Percentiles rank a stretch among this genome's conserved stretches.
These are phyloP conservation scores for Mactra quadrangularis DNA, from an alignment of 1,140 invertebrate genomes.

Conservation along the genomic window DNA sequence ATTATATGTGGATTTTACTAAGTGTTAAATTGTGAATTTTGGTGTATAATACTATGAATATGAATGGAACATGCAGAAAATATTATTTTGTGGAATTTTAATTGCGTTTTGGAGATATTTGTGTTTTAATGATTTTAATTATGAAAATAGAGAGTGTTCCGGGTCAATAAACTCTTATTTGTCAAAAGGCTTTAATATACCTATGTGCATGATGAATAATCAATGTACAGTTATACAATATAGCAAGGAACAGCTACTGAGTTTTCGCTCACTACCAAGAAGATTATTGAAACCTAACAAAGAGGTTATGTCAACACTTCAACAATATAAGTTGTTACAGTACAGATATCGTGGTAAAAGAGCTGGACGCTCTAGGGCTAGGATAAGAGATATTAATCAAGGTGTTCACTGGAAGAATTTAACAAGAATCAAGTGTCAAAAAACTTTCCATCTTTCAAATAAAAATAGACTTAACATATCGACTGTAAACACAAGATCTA, in stretches of 20 bases:
- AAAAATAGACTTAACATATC: too few species aligned
- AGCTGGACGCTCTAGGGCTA: conserved; percentile 19
- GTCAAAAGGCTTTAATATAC: not conserved
- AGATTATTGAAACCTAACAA: not conserved
- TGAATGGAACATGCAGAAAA: too few species aligned
- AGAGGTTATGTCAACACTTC: conserved; percentile 2
- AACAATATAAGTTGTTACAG: not conserved
- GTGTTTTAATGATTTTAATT: too few species aligned
- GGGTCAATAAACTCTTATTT: not conserved
- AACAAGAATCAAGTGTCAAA: conserved; percentile 16
- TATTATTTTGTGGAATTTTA: too few species aligned
- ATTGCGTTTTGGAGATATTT: too few species aligned
- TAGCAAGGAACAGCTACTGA: conserved; percentile 11
- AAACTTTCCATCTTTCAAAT: too few species aligned
- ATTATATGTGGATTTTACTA: too few species aligned
- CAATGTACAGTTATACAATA: conserved; percentile 11
- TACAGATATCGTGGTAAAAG: conserved; percentile 26
- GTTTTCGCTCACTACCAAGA: conserved; percentile 9
- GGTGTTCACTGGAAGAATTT: conserved; percentile 30
- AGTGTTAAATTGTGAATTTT: too few species aligned
- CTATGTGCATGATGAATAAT: conserved; percentile 1
- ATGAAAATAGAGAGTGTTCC: conserved; percentile 14
- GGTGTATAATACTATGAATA: too few species aligned
- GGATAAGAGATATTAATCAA: conserved; percentile 27
- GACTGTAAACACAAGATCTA: too few species aligned